Evolutionary conservation across 37 sponge, comb jelly and placozoan genomes (phyloP), one percentile per base, ranked within the genome.

Genomic region (Axinella damicornis): DNA sequence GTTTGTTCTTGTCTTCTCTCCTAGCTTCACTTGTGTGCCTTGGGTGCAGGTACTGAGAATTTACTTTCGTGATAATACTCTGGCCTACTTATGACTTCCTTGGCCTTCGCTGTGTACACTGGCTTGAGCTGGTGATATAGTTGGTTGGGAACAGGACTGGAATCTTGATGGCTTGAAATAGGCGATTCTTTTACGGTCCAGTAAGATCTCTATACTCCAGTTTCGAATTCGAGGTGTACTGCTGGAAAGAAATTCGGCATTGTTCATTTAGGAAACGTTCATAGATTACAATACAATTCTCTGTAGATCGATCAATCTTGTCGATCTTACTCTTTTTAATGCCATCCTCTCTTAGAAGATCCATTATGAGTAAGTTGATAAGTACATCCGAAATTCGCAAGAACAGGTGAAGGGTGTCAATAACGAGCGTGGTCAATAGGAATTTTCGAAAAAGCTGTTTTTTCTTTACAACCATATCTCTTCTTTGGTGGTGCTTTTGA

Each of bases 321-420:
- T 2, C 24, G 2, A 21, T 14, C 2, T 1, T 41, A 28, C 34
- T 19, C n/a, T 80, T 80, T 0, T 80, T 58, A 28, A 80, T 67
- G 15, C 70, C 81, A 80, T 80, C 81, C 17, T 58, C 34, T 19
- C 32, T 30, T 46, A 57, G 31, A 9, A 66, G 58, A 1, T 80
- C 81, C 56, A 15, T 14, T 20, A 80, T 69, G 17, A 80, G 56
- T 4, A 80, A 57, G 55, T 80, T 80, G 4, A 80, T 68, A 1
- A 80, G 36, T 2, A 80, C 32, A 34, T 80, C 81, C 25, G 33
- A 2, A 27, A 67, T 53, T 17, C 81, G 31, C n/a, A 65, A 46
- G 53, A 80, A 69, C 0, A 80, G 32, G 68, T 80, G 69, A 52
- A 80, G 69, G 21, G 69, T 30, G 25, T 80, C 81, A 69, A 80